A percentile compares a stretch with the other conserved stretches of the same genome.
These are phyloP conservation scores for Tachyglossus aculeatus DNA, from an alignment of 2,797 vertebrate genomes.

Conservation along the genomic window DNA sequence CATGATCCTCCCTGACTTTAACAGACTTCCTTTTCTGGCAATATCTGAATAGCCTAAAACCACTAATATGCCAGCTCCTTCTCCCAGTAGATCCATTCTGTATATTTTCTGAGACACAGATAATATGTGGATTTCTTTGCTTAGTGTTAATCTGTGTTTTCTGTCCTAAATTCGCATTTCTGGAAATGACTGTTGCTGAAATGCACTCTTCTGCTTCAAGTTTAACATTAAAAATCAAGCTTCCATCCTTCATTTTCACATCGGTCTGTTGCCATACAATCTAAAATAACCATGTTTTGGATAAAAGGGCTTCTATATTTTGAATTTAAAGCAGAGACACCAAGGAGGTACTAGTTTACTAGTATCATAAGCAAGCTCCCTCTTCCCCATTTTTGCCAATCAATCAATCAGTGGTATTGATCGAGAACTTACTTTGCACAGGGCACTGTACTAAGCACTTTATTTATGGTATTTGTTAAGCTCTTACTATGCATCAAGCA, in stretches of 20 bases:
- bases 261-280: neutral
- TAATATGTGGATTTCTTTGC: neutral
- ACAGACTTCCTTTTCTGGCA: conserved; percentile 13
- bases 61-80: neutral
- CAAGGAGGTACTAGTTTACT: too few relatives aligned
- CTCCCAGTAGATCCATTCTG: neutral
- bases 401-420: too few relatives aligned
- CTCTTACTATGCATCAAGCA: too few relatives aligned
- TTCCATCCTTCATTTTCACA: neutral
- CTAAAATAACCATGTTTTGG: too few relatives aligned
- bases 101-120: neutral
- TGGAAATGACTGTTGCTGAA: neutral
- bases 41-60: neutral
- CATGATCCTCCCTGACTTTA: neutral
- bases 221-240: neutral
- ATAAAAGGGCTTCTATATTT: too few relatives aligned
- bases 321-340: too few relatives aligned
- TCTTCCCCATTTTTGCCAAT: too few relatives aligned
- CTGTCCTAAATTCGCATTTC: neutral
- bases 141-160: too few relatives aligned
- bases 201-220: neutral
- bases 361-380: too few relatives aligned
- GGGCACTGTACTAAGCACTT: too few relatives aligned
- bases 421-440: too few relatives aligned
- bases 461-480: too few relatives aligned